Percentiles rank a stretch among this genome's conserved stretches.
These are phyloP conservation scores for Diploscapter pachys DNA, from an alignment of 1,140 invertebrate genomes.

Conservation along the genomic window DNA sequence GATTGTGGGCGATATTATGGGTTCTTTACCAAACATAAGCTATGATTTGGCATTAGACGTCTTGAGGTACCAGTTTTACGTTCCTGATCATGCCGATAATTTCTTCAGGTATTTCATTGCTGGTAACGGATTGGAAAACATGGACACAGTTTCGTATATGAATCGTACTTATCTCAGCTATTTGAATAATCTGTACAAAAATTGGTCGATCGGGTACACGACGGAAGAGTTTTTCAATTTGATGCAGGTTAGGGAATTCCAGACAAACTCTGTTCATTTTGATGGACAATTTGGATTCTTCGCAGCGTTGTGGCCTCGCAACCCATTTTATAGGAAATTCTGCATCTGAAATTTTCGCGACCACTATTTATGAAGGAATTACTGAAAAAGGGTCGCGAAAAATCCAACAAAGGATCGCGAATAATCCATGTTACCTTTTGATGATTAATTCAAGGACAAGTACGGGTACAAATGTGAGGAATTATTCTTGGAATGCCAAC, in stretches of 20 bases:
- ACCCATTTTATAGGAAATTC: too few species aligned
- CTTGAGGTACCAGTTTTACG: constrained; percentile 2
- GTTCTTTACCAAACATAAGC: constrained; percentile 32
- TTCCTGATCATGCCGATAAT: not conserved
- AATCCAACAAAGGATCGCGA: too few species aligned
- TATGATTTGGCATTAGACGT: constrained; percentile 24
- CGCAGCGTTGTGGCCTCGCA: too few species aligned
- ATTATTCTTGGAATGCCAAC: constrained; percentile 47
- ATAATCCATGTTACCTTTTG: too few species aligned
- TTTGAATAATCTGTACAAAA: constrained; percentile 42
- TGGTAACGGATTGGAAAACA: constrained; percentile 54
- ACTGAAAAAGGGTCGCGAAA: too few species aligned
- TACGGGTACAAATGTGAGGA: constrained; percentile 55
- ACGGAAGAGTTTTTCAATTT: constrained; percentile 44
- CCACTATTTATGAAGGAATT: too few species aligned
- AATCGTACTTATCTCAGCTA: constrained; percentile 49
- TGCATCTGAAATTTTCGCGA: too few species aligned
- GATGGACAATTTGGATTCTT: too few species aligned
- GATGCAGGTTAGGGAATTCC: constrained; percentile 21
- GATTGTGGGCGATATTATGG: constrained; percentile 45
- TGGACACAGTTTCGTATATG: constrained; percentile 41
- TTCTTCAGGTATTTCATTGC: constrained; percentile 42
- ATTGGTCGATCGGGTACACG: constrained; percentile 44
- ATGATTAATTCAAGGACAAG: constrained; percentile 40
- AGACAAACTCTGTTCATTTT: too few species aligned